phyloP scores from a whole-genome alignment of 2,797 vertebrate species.

The Anabas testudineus region DNA sequence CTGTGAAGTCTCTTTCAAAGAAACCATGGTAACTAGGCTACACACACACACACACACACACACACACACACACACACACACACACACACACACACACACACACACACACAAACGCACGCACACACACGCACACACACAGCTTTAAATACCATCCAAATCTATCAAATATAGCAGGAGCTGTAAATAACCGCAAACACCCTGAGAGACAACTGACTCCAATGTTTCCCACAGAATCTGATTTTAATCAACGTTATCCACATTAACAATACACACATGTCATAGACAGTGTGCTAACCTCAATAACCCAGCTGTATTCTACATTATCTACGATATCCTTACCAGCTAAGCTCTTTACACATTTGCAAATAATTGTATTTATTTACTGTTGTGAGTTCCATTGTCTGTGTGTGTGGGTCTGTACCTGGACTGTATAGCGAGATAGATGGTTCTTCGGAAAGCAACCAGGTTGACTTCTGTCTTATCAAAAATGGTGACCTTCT shows the following conservation, averaged over 20 bases:
- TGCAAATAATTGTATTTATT: too few relatives aligned
- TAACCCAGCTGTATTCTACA: too few relatives aligned
- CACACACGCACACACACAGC: slow-evolving; percentile 6
- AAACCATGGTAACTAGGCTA: slow-evolving; percentile 54
- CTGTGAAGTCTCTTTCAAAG: slow-evolving; percentile 29
- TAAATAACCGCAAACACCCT: slow-evolving; percentile 57
- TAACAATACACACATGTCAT: too few relatives aligned
- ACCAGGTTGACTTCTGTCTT: slow-evolving; percentile 98
- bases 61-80: slow-evolving; percentile 15
- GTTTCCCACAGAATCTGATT: neutral
- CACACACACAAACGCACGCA: neutral
- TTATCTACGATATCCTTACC: too few relatives aligned
- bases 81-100: neutral
- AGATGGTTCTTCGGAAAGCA: slow-evolving; percentile 96
- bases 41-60: neutral
- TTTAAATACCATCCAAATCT: slow-evolving; percentile 59
- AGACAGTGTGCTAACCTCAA: too few relatives aligned
- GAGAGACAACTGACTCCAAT: slow-evolving; percentile 44
- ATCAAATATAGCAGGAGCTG: slow-evolving; percentile 61
- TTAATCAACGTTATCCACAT: too few relatives aligned
- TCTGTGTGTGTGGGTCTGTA: slow-evolving; percentile 65
- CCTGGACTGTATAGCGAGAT: slow-evolving; percentile 99
- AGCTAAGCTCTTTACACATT: too few relatives aligned
- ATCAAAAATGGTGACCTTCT: slow-evolving; percentile 96
- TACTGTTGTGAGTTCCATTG: too few relatives aligned